These are phyloP conservation scores for Chaetodon trifascialis DNA, from an alignment of 2,113 vertebrate genomes.

Conservation along the genomic window DNA sequence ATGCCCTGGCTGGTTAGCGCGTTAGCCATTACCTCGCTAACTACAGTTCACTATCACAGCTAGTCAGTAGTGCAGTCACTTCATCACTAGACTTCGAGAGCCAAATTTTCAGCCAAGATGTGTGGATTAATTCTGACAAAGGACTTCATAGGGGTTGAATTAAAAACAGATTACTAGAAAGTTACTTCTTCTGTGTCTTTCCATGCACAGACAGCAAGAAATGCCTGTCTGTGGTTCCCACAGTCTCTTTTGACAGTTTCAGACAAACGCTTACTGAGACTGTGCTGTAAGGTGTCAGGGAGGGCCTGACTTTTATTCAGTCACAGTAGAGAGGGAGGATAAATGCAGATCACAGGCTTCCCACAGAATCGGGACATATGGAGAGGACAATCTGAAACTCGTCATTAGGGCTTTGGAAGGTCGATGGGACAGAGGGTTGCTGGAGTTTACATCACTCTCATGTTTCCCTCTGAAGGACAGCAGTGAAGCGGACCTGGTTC, in stretches of 20 bases:
- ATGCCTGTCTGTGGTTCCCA: neutral
- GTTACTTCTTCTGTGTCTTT: neutral
- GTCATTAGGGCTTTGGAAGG: conserved; percentile 18
- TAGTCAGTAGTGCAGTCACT: neutral
- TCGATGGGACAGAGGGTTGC: conserved; percentile 1
- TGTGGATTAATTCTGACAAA: neutral
- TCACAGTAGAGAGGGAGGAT: conserved; percentile 11
- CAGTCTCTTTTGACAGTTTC: neutral
- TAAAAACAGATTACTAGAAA: neutral
- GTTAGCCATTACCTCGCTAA: neutral
- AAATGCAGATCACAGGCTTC: conserved; percentile 21
- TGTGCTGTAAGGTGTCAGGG: neutral
- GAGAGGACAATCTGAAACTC: conserved; percentile 31
- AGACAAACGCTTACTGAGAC: neutral
- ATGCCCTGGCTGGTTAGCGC: neutral
- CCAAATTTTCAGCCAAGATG: neutral
- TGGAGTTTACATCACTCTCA: conserved; percentile 35
- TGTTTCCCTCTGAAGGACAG: conserved; percentile 16
- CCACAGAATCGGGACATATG: conserved; percentile 6
- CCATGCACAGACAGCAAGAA: neutral
- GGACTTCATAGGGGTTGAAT: neutral
- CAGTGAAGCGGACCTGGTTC: neutral
- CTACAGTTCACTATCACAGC: neutral
- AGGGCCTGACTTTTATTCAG: neutral
- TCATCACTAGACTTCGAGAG: neutral